phyloP scores from a whole-genome alignment of 2,113 vertebrate species.

The Scartelaos histophorus region DNA sequence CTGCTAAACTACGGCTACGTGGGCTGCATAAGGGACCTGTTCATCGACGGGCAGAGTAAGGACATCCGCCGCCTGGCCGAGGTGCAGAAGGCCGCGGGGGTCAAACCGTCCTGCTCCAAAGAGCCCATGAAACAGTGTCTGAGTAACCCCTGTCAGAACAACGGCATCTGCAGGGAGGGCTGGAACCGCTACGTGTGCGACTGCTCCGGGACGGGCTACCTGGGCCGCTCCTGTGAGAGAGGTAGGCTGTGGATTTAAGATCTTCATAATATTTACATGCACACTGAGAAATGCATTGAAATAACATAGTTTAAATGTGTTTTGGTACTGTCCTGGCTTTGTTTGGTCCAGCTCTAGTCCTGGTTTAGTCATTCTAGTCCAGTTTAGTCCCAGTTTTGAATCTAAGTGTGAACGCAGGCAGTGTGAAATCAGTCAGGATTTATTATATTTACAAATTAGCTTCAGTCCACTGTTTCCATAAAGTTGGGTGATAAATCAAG shows the following conservation, averaged over 20 bases:
- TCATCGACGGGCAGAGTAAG: constrained; percentile 97
- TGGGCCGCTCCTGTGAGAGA: constrained; percentile 95
- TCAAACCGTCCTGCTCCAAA: constrained; percentile 95
- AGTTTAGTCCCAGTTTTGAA: background rate
- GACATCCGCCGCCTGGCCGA: constrained; percentile 95
- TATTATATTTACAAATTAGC: too few relatives aligned
- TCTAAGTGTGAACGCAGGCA: too few relatives aligned
- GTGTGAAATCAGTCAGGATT: too few relatives aligned
- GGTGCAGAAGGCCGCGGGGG: constrained; percentile 90
- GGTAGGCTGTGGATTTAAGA: constrained; percentile 74
- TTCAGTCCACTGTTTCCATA: too few relatives aligned
- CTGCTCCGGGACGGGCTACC: constrained; percentile 93
- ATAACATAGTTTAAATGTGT: too few relatives aligned
- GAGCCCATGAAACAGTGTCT: constrained; percentile 94
- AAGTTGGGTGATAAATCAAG: too few relatives aligned
- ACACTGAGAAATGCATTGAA: too few relatives aligned
- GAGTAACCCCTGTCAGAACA: constrained; percentile 97
- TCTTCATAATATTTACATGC: background rate
- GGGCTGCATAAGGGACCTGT: constrained; percentile 97
- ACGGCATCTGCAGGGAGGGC: constrained; percentile 92
- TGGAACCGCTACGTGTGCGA: constrained; percentile 99
- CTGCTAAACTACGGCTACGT: constrained; percentile 97
- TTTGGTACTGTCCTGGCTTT: too few relatives aligned
- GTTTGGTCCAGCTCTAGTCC: too few relatives aligned
- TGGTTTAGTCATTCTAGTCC: background rate